phyloP scores from a whole-genome alignment of 2,888 invertebrate genomes.

The Therioaphis trifolii region DNA sequence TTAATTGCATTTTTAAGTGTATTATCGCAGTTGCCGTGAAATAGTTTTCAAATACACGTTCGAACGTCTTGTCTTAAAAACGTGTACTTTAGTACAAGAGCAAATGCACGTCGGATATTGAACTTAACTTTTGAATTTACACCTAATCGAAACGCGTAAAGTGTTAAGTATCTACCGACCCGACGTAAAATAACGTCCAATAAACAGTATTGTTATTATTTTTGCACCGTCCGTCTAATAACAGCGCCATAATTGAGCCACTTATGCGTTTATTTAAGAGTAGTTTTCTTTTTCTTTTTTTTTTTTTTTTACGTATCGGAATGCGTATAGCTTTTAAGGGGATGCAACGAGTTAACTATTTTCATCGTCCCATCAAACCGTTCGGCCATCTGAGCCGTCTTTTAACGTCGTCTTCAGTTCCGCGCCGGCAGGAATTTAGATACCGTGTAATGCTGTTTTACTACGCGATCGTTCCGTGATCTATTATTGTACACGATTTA shows the following conservation, averaged over 20 bases:
- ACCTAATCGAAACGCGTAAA: no score
- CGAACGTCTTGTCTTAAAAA: neutral
- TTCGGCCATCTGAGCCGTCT: neutral
- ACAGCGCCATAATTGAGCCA: neutral
- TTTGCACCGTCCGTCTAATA: neutral
- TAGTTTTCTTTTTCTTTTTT: neutral
- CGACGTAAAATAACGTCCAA: no score
- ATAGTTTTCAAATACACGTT: no score
- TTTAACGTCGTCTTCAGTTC: neutral
- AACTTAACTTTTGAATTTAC: no score
- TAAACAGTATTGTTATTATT: neutral
- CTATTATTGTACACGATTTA: constrained; percentile 11
- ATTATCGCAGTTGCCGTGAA: no score
- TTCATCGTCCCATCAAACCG: neutral
- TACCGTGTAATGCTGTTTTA: no score
- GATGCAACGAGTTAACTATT: neutral
- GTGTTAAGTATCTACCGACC: no score
- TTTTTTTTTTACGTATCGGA: neutral
- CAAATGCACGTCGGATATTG: no score
- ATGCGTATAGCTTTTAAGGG: neutral
- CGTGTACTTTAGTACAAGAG: no score
- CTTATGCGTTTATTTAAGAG: neutral
- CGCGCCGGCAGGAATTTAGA: no score
- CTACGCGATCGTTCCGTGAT: constrained; percentile 13
- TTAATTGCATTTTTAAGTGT: no score